Base-by-base conservation (phyloP, 1,140 invertebrate genomes). In the Bombus huntii region DNA sequence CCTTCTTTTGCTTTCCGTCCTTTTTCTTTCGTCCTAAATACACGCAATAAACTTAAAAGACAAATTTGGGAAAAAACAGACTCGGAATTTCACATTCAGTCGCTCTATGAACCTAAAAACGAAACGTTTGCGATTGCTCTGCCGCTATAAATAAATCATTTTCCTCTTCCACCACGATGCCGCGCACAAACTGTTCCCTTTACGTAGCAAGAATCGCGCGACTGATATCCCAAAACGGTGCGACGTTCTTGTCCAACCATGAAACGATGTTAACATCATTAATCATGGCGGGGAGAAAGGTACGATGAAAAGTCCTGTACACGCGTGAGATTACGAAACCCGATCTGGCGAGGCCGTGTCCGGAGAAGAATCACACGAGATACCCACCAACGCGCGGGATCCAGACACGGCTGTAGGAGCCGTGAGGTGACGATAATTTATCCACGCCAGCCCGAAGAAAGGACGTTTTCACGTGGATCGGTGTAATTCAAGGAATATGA, bases 291-390 rank as follows among this genome's bases (percentile, higher is more conserved):
- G 66, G 77, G 71, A 85, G 89, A 86, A 90, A 87, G 71, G 85
- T 73, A 73, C 79, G 85, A 77, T 82, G 88, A 90, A 90, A 90
- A 83, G 81, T 88, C 74, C 53, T 88, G 89, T 90, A 90, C 85
- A 85, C 75, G 81, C 83, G 89, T 88, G 86, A 90, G 86, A 89
- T 90, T 86, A 90, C 88, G 89, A 86, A 83, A 88, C 86, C 77
- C 85, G 88, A 91, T 91, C 90, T 75, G 72, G 31, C 68, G 78
- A 70, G 71, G 53, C 44, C 39, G 83, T 79, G 84, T 76, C 81
- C 57, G 73, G 34, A 66, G 85, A 89, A 89, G 88, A 89, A 89
- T 89, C 84, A 72, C 84, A 80, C 47, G 57, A 75, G 83, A 89
- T 75, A 82, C 39, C 65, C 42, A 85, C 66, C n/a, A 71, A 79